These are phyloP conservation scores for Linyphia triangularis DNA, from an alignment of 2,888 invertebrate species.

Conservation along the genomic window DNA sequence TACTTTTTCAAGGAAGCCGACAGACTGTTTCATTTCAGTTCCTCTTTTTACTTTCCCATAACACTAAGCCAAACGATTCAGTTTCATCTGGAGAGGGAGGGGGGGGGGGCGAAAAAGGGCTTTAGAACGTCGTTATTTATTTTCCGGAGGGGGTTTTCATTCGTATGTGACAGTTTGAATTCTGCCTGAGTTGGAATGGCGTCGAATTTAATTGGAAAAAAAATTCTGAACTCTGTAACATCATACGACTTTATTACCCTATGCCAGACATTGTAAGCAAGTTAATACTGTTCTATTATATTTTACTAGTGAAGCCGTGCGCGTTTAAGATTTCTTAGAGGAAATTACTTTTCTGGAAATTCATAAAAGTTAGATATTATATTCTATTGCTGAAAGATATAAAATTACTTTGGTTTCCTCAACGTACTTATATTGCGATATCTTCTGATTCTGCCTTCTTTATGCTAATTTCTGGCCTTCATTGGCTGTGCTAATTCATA, in stretches of 20 bases:
- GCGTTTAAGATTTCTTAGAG: too few species aligned
- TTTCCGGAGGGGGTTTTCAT: not conserved
- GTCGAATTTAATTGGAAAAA: not conserved
- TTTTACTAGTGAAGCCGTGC: too few species aligned
- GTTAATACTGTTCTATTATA: too few species aligned
- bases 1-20: not conserved
- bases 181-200: not conserved
- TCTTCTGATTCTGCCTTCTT: too few species aligned
- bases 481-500: too few species aligned
- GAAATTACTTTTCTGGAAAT: too few species aligned
- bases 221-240: not conserved
- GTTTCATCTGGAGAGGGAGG: slow-evolving; percentile 21
- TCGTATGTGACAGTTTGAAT: not conserved
- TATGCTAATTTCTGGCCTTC: too few species aligned
- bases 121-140: slow-evolving; percentile 10
- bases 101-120: not conserved
- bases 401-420: too few species aligned
- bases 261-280: too few species aligned
- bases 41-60: slow-evolving; percentile 50
- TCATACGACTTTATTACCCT: not conserved
- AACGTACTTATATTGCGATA: too few species aligned
- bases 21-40: slow-evolving; percentile 52
- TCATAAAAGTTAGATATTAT: too few species aligned
- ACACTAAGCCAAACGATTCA: slow-evolving; percentile 35
- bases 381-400: too few species aligned